phyloP scores from a whole-genome alignment of 2,888 invertebrate species.

The Eupithecia dodoneata region DNA sequence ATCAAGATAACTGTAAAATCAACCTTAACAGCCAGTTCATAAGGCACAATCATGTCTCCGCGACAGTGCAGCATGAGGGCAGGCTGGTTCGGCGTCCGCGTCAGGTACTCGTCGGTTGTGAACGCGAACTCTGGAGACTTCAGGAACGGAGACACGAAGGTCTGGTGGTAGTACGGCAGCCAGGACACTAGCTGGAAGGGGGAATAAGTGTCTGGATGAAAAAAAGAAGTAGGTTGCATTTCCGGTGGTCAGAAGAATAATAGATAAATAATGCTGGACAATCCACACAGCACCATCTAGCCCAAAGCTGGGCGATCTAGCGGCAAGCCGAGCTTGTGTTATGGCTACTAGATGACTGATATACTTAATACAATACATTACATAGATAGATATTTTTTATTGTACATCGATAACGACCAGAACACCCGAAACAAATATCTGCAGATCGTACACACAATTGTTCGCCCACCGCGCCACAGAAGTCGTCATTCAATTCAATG shows the following conservation, averaged over 20 bases:
- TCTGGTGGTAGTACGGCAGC: constrained; percentile 93
- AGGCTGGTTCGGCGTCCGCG: constrained; percentile 86
- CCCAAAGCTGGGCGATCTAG: too few species aligned
- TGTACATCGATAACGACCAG: too few species aligned
- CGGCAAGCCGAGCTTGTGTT: too few species aligned
- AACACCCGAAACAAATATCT: too few species aligned
- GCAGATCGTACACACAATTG: too few species aligned
- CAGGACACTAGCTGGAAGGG: constrained; percentile 87
- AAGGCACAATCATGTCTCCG: constrained; percentile 94
- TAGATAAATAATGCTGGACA: too few species aligned
- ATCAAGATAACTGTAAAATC: not conserved
- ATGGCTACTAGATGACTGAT: too few species aligned
- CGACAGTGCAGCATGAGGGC: constrained; percentile 95
- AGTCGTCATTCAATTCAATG: too few species aligned
- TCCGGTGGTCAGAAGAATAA: not conserved
- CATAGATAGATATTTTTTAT: too few species aligned
- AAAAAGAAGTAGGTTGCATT: not conserved
- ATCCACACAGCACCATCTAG: too few species aligned
- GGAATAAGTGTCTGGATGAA: not conserved
- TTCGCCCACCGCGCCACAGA: too few species aligned
- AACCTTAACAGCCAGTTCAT: constrained; percentile 88
- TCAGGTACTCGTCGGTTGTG: constrained; percentile 90
- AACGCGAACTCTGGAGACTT: constrained; percentile 89
- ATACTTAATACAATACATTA: too few species aligned
- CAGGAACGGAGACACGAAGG: constrained; percentile 91